A percentile compares a stretch with the other conserved stretches of the same genome.
Evolutionary conservation across 2,113 vertebrate genomes (phyloP).

Genomic region (Puffinus mauretanicus): DNA sequence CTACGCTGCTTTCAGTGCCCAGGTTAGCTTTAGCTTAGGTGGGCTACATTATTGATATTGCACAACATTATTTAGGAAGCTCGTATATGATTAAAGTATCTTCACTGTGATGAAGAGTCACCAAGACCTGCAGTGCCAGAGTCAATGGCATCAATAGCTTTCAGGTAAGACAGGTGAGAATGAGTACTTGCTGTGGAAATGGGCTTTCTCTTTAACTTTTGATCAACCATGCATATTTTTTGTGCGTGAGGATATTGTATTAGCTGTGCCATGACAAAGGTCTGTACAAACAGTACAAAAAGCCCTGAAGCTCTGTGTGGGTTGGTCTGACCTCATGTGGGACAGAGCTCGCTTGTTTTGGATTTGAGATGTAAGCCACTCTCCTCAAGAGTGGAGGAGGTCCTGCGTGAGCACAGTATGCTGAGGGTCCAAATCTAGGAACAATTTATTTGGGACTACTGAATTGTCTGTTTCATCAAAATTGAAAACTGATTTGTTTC

Average conservation of each 20-base stretch:
- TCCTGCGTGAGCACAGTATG: neutral
- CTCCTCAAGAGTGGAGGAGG: neutral
- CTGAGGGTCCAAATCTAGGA: neutral
- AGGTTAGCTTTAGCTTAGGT: rapidly evolving
- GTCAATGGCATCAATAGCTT: neutral
- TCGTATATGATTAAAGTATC: neutral
- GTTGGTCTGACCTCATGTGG: neutral
- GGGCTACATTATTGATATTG: rapidly evolving
- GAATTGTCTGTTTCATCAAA: neutral
- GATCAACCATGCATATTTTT: rapidly evolving
- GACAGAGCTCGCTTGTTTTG: neutral
- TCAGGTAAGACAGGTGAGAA: neutral
- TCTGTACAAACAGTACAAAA: neutral
- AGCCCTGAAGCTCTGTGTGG: neutral
- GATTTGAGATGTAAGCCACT: neutral
- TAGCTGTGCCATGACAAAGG: neutral
- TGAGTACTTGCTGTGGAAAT: neutral
- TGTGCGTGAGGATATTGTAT: rapidly evolving
- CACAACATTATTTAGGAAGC: neutral
- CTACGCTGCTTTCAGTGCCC: rapidly evolving
- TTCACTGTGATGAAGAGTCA: neutral
- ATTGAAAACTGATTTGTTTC: neutral
- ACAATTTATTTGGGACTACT: neutral
- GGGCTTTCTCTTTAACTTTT: neutral
- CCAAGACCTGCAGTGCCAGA: neutral